Conservation (phyloP, 2,113 vertebrate genomes). For the Columbina picui region DNA sequence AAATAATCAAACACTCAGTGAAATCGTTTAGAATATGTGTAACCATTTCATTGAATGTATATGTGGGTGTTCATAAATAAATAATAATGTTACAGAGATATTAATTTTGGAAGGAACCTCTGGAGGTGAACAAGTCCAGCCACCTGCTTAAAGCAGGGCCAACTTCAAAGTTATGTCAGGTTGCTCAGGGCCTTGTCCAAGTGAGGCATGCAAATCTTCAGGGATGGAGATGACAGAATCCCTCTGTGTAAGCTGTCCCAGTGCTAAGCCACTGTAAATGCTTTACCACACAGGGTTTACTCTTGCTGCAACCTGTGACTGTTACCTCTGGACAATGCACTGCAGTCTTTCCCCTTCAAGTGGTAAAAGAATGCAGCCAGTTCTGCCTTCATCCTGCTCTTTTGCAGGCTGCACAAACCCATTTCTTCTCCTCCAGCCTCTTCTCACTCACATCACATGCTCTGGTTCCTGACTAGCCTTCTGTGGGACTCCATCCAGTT, state of each 20-base stretch:
- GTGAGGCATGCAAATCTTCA: background rate
- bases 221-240: background rate
- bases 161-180: conserved; percentile 17
- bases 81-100: background rate
- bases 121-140: background rate
- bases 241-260: background rate
- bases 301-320: background rate
- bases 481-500: accelerated
- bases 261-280: background rate
- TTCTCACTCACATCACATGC: background rate
- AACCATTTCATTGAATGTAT: background rate
- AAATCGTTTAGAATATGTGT: background rate
- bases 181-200: background rate
- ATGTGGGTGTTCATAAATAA: conserved; percentile 36
- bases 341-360: background rate
- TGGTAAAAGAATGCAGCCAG: background rate
- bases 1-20: background rate
- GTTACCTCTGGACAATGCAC: background rate
- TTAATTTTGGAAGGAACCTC: conserved; percentile 14
- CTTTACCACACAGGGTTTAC: background rate
- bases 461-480: background rate
- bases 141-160: background rate
- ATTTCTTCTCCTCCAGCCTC: background rate
- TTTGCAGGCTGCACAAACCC: background rate
- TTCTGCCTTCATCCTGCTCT: background rate